Conservation (phyloP, 2,113 vertebrate genomes). For the Hippocampus barbouri region DNA sequence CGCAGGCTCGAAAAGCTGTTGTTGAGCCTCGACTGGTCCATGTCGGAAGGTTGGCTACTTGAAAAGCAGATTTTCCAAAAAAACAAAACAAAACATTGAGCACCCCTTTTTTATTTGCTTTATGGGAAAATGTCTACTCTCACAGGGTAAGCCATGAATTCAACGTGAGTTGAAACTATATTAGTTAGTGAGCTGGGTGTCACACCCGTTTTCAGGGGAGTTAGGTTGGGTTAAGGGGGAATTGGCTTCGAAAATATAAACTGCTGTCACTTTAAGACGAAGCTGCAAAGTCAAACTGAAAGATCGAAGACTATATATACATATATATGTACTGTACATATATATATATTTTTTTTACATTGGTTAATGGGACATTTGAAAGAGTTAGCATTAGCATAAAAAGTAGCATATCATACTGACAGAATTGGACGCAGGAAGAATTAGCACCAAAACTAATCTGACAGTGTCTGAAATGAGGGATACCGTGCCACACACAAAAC, state of each 20-base stretch:
- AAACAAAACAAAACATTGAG: background rate
- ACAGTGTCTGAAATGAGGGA: no score
- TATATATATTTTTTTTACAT: no score
- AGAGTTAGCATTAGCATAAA: background rate
- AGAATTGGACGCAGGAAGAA: background rate
- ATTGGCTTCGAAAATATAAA: slow-evolving; percentile 21
- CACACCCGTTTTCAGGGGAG: slow-evolving; percentile 27
- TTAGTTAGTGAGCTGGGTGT: slow-evolving; percentile 38
- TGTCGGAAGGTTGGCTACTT: background rate
- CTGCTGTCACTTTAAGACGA: slow-evolving; percentile 35
- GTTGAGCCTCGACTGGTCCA: background rate
- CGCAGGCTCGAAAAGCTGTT: background rate
- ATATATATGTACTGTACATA: no score
- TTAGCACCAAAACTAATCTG: background rate
- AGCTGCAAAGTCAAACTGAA: slow-evolving; percentile 31
- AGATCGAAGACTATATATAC: no score
- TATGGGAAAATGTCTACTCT: background rate
- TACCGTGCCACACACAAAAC: no score
- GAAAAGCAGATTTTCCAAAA: slow-evolving; percentile 5
- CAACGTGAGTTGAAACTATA: slow-evolving; percentile 19
- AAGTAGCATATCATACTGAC: background rate
- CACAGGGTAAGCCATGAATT: background rate
- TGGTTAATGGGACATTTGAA: background rate
- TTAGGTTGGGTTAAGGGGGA: slow-evolving; percentile 38
- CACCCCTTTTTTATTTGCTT: background rate